These are phyloP conservation scores for Semaprochilodus insignis DNA, from an alignment of 2,797 vertebrate genomes.

Conservation along the genomic window DNA sequence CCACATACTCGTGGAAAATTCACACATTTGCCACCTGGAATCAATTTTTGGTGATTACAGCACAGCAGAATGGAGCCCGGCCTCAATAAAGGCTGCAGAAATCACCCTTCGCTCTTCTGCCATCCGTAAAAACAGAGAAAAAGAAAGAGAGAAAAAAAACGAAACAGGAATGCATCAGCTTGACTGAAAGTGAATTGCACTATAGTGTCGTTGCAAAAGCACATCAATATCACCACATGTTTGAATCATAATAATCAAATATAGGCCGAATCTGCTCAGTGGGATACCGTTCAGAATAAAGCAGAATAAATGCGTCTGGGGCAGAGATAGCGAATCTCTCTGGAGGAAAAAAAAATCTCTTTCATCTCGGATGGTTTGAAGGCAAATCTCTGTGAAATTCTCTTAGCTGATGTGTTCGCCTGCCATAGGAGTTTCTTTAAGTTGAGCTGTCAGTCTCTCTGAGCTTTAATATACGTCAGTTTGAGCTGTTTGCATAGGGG, in stretches of 20 bases:
- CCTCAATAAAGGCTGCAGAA: constrained; percentile 29
- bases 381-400: constrained; percentile 50
- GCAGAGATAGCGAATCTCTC: constrained; percentile 34
- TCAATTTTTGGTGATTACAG: constrained; percentile 30
- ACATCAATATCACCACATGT: background rate
- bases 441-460: constrained; percentile 22
- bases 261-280: background rate
- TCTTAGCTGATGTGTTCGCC: constrained; percentile 26
- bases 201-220: background rate
- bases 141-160: no score
- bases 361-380: constrained; percentile 52
- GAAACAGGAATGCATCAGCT: background rate
- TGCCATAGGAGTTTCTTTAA: constrained; percentile 26
- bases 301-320: constrained; percentile 42
- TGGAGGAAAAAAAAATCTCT: constrained; percentile 34
- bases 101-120: background rate
- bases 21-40: constrained; percentile 23
- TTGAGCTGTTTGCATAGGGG: background rate
- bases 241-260: constrained; percentile 16
- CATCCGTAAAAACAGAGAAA: constrained; percentile 14
- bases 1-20: background rate
- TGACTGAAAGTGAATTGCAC: background rate
- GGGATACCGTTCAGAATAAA: constrained; percentile 32
- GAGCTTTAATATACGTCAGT: constrained; percentile 25
- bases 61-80: constrained; percentile 29